Base-by-base conservation (phyloP, 2,113 vertebrate species). In the Rhineura floridana region DNA sequence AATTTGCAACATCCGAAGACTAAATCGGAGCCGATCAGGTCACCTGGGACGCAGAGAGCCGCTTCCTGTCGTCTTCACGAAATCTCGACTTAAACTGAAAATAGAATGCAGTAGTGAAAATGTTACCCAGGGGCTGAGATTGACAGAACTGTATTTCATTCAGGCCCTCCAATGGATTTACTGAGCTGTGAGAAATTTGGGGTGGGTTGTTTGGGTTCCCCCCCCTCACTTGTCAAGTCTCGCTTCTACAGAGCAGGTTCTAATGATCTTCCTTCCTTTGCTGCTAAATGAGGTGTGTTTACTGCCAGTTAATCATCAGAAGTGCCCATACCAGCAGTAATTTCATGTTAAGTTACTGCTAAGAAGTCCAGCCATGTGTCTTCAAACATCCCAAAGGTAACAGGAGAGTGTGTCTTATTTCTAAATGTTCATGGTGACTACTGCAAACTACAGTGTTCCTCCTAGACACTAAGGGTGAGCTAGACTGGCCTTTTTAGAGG, bases 1-100 rank as follows among this genome's bases (percentile, higher is more conserved):
- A 98, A 99, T 99, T 99, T 99, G 98, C 98, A 98, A 97, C 98
- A 98, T 99, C 99, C 98, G 98, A 98, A 98, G 98, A 98, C 98
- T 97, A 97, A 98, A 98, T 99, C 98, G 97, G 98, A 98, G 97
- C 97, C 96, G 97, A 98, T 98, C 97, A 97, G 95, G 97, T 98
- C 98, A 98, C 97, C 94, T 98, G 97, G 98, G 97, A 98, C 95
- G 85, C 44, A 4, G 67, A 96, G 96, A 96, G 96, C 97, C 96
- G 97, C 97, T 97, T 97, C 98, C 97, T 96, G 97, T 96, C 97
- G 98, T 97, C 96, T 97, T 97, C 17, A 79, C 96, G 96, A 97
- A 97, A 97, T 96, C 96, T 97, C 96, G 94, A 97, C 96, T 97
- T 97, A 95, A 96, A 97, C 96, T 94, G 95, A 95, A 97, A 97